A percentile compares a stretch with the other conserved stretches of the same genome.
phyloP scores from a whole-genome alignment of 2,888 invertebrate genomes.

The Callimorpha dominula region DNA sequence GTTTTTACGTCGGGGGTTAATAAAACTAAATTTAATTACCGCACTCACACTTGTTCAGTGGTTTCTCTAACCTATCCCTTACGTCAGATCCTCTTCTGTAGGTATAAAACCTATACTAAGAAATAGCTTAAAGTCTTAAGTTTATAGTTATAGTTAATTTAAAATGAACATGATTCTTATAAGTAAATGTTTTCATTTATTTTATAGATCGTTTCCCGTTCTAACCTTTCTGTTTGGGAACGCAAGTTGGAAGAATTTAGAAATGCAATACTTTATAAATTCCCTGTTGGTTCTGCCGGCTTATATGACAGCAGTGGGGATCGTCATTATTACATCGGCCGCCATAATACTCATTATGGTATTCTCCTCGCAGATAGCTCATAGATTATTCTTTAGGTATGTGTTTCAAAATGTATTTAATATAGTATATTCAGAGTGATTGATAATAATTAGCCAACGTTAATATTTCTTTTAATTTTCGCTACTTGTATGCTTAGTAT shows the following conservation, averaged over 20 bases:
- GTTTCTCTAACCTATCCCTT: too few relatives aligned
- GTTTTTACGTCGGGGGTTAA: too few relatives aligned
- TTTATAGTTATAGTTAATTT: neutral
- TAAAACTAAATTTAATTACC: too few relatives aligned
- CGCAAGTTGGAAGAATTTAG: conserved; percentile 69
- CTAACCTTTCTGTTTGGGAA: conserved; percentile 67
- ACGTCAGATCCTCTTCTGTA: too few relatives aligned
- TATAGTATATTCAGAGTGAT: neutral
- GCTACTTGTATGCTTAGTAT: too few relatives aligned
- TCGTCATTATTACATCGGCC: conserved; percentile 85
- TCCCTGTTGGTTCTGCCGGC: conserved; percentile 87
- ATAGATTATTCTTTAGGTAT: conserved; percentile 89
- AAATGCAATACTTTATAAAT: conserved; percentile 75
- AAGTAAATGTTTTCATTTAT: neutral
- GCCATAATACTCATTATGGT: conserved; percentile 86
- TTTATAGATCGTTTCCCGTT: conserved; percentile 69
- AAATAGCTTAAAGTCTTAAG: too few relatives aligned
- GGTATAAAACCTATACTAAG: too few relatives aligned
- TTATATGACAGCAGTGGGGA: conserved; percentile 88
- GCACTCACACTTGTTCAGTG: too few relatives aligned
- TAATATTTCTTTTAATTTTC: too few relatives aligned
- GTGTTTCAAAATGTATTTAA: conserved; percentile 6
- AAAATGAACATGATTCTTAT: neutral
- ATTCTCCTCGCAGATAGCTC: conserved; percentile 90
- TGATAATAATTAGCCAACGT: neutral